phyloP scores from a whole-genome alignment of 2,888 invertebrate species.

The Drosophila anomalata region DNA sequence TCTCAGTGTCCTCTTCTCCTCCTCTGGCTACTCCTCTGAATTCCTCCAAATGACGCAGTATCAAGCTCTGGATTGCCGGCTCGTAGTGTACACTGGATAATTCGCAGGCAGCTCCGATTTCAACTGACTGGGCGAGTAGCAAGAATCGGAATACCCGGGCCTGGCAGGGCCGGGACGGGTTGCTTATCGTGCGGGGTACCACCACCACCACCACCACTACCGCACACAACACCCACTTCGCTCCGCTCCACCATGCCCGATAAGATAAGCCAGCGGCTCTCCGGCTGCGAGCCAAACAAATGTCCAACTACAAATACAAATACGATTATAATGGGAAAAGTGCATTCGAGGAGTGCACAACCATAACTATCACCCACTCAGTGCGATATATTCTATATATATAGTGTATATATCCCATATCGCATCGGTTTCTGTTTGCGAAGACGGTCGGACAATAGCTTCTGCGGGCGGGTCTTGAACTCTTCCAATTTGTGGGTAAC shows the following conservation, averaged over 20 bases:
- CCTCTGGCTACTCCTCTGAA: slow-evolving; percentile 18
- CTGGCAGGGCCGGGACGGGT: slow-evolving; percentile 12
- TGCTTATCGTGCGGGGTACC: slow-evolving; percentile 47
- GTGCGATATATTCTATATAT: background rate
- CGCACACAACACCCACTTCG: slow-evolving; percentile 16
- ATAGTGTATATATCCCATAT: slow-evolving; percentile 1
- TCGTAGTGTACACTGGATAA: slow-evolving; percentile 42
- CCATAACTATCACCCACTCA: background rate
- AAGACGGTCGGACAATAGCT: slow-evolving; percentile 20
- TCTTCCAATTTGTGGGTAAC: slow-evolving; percentile 29
- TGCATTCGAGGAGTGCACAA: slow-evolving; percentile 12
- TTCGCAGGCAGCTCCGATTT: slow-evolving; percentile 69
- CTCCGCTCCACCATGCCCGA: slow-evolving; percentile 14
- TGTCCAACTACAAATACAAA: slow-evolving; percentile 29
- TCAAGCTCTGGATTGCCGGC: slow-evolving; percentile 4
- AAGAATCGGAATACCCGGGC: slow-evolving; percentile 18
- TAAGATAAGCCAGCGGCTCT: slow-evolving; percentile 16
- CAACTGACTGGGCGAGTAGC: slow-evolving; percentile 39
- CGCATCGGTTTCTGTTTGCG: slow-evolving; percentile 16
- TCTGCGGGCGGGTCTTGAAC: slow-evolving; percentile 28
- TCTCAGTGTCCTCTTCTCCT: too few species aligned
- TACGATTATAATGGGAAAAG: slow-evolving; percentile 31
- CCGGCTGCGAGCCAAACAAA: slow-evolving; percentile 42
- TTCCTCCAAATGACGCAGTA: slow-evolving; percentile 50
- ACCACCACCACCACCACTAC: background rate